These are phyloP conservation scores for Romanomermis culicivorax DNA, from an alignment of 2,888 invertebrate species.

Conservation along the genomic window DNA sequence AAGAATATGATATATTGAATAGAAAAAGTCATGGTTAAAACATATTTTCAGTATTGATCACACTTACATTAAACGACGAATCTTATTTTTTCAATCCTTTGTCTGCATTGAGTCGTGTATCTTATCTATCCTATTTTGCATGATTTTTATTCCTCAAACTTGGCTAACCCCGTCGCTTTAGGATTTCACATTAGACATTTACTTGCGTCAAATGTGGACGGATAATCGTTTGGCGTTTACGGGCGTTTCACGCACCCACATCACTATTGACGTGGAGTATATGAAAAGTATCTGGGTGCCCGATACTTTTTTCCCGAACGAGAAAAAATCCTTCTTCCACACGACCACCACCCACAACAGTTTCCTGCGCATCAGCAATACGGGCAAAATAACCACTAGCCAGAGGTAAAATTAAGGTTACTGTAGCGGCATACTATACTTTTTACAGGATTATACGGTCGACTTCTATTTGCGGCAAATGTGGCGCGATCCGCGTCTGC, in stretches of 20 bases:
- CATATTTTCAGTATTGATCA: no score
- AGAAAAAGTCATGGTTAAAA: no score
- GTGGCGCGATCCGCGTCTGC: conserved; percentile 87
- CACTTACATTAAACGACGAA: no score
- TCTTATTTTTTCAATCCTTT: no score
- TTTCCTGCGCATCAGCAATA: conserved; percentile 84
- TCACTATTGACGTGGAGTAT: conserved; percentile 24
- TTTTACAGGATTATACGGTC: conserved; percentile 70
- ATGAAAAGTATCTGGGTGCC: conserved; percentile 98
- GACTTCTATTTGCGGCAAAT: conserved; percentile 98
- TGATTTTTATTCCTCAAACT: no score
- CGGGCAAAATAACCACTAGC: conserved; percentile 37
- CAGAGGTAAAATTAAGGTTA: conserved; percentile 4
- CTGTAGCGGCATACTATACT: not conserved
- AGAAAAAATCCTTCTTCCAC: conserved; percentile 99
- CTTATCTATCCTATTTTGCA: no score
- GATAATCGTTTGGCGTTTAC: conserved; percentile 82
- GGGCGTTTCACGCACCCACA: conserved; percentile 36
- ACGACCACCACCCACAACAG: conserved; percentile 98
- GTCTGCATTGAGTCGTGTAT: no score
- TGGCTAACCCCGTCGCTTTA: no score
- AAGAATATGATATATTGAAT: no score
- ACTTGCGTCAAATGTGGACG: conserved; percentile 97
- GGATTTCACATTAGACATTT: conserved; percentile 95
- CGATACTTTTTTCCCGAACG: conserved; percentile 98